A percentile compares a stretch with the other conserved stretches of the same genome.
Evolutionary conservation across 2,888 invertebrate genomes (phyloP).

Genomic region (Pyrocoelia pectoralis): DNA sequence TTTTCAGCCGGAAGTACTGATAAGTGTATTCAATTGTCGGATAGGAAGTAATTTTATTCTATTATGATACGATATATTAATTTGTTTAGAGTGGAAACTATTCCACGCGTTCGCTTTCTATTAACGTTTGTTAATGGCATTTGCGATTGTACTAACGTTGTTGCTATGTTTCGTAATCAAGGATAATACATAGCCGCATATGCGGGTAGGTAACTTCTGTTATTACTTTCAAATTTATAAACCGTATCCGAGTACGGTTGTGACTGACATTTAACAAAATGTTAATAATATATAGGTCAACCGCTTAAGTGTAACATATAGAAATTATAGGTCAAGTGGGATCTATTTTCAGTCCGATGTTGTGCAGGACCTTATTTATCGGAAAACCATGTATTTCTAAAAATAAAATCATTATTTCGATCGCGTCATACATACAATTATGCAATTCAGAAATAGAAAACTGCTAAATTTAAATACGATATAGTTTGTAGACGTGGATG

Average conservation of each 20-base stretch:
- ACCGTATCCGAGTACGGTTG: constrained; percentile 22
- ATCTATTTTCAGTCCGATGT: constrained; percentile 21
- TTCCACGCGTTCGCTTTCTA: constrained; percentile 28
- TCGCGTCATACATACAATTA: neutral
- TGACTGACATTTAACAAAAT: constrained; percentile 30
- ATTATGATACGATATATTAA: constrained; percentile 10
- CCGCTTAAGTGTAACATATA: constrained; percentile 14
- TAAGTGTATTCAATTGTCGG: constrained; percentile 3
- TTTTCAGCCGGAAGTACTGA: neutral
- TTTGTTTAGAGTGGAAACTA: constrained; percentile 11
- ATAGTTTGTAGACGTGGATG: neutral
- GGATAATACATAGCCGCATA: constrained; percentile 26
- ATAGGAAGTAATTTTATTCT: constrained; percentile 15
- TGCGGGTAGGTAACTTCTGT: constrained; percentile 22
- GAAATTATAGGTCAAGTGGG: constrained; percentile 25
- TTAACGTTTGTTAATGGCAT: constrained; percentile 27
- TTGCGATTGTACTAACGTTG: constrained; percentile 25
- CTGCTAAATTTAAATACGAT: neutral
- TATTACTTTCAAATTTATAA: constrained; percentile 32
- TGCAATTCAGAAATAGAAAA: constrained; percentile 3
- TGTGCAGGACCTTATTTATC: constrained; percentile 23
- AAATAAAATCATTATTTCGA: constrained; percentile 10
- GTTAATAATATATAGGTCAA: constrained; percentile 27
- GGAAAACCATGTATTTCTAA: constrained; percentile 19
- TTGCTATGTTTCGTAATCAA: constrained; percentile 29